These are phyloP conservation scores for Caenorhabditis sp. DNA, from an alignment of 2,888 invertebrate genomes.

Conservation along the genomic window DNA sequence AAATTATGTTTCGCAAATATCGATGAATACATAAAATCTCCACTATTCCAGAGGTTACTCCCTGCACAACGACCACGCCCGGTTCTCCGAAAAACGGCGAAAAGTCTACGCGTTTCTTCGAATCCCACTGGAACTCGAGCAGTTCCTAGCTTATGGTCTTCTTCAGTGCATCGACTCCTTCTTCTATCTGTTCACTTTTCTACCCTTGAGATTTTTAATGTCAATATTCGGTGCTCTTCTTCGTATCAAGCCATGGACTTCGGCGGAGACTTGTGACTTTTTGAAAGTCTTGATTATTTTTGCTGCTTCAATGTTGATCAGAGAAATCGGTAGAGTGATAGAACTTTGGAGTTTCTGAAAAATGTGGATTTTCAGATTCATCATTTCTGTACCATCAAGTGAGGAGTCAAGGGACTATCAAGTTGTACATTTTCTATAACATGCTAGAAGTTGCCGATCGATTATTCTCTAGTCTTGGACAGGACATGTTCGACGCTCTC, in stretches of 20 bases:
- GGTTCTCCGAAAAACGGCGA: conserved; percentile 94
- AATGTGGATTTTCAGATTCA: conserved; percentile 55
- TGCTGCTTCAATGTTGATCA: conserved; percentile 87
- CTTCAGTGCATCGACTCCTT: conserved; percentile 97
- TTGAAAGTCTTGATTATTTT: conserved; percentile 84
- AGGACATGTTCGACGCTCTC: conserved; percentile 95
- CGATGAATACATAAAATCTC: neutral
- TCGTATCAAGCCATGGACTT: conserved; percentile 76
- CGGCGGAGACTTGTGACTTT: conserved; percentile 92
- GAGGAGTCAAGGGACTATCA: conserved; percentile 96
- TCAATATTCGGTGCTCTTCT: conserved; percentile 72
- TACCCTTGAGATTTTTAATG: conserved; percentile 91
- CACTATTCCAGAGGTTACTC: conserved; percentile 89
- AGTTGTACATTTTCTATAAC: conserved; percentile 99
- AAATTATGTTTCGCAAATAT: neutral
- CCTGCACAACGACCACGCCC: conserved; percentile 95
- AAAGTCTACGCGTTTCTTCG: conserved; percentile 94
- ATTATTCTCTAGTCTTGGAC: conserved; percentile 92
- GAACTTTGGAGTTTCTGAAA: neutral
- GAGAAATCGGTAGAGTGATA: conserved; percentile 91
- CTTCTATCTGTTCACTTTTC: conserved; percentile 96
- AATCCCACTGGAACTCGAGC: conserved; percentile 90
- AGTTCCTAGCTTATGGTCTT: conserved; percentile 95
- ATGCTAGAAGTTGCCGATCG: conserved; percentile 97
- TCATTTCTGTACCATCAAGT: conserved; percentile 78